Evolutionary conservation across 2,797 vertebrate species (phyloP).

Genomic region (Amphiprion clarkii): DNA sequence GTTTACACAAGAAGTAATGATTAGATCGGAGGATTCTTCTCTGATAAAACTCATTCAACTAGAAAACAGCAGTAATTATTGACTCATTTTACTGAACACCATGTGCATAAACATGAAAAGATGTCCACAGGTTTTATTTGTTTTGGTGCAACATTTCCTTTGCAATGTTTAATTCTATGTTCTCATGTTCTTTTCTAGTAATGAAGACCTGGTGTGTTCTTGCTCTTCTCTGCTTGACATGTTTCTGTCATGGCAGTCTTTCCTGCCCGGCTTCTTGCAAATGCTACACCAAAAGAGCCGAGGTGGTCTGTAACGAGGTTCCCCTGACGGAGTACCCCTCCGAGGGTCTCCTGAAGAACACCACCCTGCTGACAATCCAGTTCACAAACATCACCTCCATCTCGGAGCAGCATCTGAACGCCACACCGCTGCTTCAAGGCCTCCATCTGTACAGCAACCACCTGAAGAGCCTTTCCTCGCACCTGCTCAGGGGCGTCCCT

Average conservation of each 20-base stretch:
- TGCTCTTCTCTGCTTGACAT: slow-evolving; percentile 60
- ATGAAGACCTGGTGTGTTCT: slow-evolving; percentile 68
- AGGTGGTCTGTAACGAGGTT: slow-evolving; percentile 76
- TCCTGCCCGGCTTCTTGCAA: slow-evolving; percentile 76
- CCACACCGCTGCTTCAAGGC: slow-evolving; percentile 64
- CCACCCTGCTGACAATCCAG: slow-evolving; percentile 77
- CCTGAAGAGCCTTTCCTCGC: slow-evolving; percentile 70
- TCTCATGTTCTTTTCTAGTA: slow-evolving; percentile 24
- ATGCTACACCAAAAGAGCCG: slow-evolving; percentile 66
- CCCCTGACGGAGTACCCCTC: slow-evolving; percentile 73
- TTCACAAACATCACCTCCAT: slow-evolving; percentile 81
- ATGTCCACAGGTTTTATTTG: neutral
- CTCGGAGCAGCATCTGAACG: slow-evolving; percentile 65
- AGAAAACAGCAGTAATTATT: slow-evolving; percentile 62
- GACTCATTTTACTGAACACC: slow-evolving; percentile 5
- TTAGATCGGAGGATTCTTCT: slow-evolving; percentile 47
- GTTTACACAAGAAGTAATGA: slow-evolving; percentile 77
- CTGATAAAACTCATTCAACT: slow-evolving; percentile 7
- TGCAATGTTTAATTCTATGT: neutral
- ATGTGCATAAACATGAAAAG: slow-evolving; percentile 20
- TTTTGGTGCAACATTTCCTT: slow-evolving; percentile 5
- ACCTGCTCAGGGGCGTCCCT: slow-evolving; percentile 78
- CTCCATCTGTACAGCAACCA: slow-evolving; percentile 80
- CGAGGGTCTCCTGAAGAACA: slow-evolving; percentile 67
- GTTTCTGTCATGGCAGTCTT: slow-evolving; percentile 42